Percentiles rank a stretch among this genome's conserved stretches.
These are phyloP conservation scores for Lacanobia wlatinum DNA, from an alignment of 2,888 invertebrate genomes.

Conservation along the genomic window DNA sequence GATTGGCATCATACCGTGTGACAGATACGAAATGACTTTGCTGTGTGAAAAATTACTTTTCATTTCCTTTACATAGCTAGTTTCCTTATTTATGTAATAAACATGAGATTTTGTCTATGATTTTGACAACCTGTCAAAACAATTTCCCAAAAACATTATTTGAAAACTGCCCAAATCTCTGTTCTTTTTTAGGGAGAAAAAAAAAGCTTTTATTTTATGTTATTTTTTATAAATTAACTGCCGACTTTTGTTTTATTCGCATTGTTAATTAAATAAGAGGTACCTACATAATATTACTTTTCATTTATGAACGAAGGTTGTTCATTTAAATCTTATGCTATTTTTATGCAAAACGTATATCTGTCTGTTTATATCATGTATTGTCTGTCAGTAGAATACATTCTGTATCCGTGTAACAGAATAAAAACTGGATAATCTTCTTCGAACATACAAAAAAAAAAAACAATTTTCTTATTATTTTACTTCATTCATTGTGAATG, in stretches of 20 bases:
- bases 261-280: too few species aligned
- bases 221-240: background rate
- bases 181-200: background rate
- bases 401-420: background rate
- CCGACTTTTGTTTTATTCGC: background rate
- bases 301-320: background rate
- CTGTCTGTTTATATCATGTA: background rate
- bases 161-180: background rate
- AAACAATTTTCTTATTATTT: conserved; percentile 20
- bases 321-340: background rate
- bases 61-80: conserved; percentile 50
- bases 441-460: background rate
- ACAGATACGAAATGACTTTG: conserved; percentile 77
- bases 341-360: conserved; percentile 1
- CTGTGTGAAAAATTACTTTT: conserved; percentile 76
- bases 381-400: background rate
- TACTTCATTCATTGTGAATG: conserved; percentile 13
- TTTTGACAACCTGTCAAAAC: background rate
- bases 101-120: background rate
- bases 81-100: conserved; percentile 43
- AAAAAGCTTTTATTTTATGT: too few species aligned
- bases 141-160: background rate
- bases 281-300: background rate
- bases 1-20: conserved; percentile 74
- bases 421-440: conserved; percentile 33